Percentiles rank a stretch among this genome's conserved stretches.
Conservation (phyloP, 35 echinoderm and acorn worm species). For the Apostichopus californicus region DNA sequence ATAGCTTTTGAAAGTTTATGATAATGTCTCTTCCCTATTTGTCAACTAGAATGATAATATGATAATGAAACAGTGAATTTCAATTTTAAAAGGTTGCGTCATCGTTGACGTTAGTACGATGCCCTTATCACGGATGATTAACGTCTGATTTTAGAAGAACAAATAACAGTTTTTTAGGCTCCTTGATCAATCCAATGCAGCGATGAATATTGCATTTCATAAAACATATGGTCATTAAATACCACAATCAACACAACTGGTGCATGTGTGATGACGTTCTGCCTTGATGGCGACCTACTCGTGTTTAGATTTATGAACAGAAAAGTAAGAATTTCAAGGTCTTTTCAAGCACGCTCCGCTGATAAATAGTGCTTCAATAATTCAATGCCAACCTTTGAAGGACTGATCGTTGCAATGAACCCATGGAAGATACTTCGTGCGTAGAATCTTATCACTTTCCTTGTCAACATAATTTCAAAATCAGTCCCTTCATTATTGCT, state of each 20-base stretch:
- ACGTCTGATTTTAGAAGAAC: background rate
- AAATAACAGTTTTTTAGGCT: background rate
- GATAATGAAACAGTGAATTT: no score
- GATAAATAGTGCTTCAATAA: conserved; percentile 41
- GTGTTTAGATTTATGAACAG: conserved; percentile 6
- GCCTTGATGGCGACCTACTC: conserved; percentile 14
- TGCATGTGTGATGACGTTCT: background rate
- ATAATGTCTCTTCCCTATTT: no score
- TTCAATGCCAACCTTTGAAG: conserved; percentile 6
- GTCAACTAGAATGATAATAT: no score
- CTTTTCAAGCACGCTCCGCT: conserved; percentile 13
- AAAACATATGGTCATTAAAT: conserved; percentile 9
- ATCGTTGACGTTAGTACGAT: background rate
- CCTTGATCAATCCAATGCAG: background rate
- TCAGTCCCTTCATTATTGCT: no score
- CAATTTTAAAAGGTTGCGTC: background rate
- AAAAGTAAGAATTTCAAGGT: background rate
- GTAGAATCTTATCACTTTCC: background rate
- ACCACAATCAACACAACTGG: conserved; percentile 3
- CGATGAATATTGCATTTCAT: background rate
- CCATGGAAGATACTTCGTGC: background rate
- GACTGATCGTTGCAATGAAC: background rate
- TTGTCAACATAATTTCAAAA: no score
- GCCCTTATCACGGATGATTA: background rate
- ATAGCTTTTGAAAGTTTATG: no score